A percentile compares a stretch with the other conserved stretches of the same genome.
Conservation (phyloP, 2,113 vertebrate species). For the Electrona antarctica region DNA sequence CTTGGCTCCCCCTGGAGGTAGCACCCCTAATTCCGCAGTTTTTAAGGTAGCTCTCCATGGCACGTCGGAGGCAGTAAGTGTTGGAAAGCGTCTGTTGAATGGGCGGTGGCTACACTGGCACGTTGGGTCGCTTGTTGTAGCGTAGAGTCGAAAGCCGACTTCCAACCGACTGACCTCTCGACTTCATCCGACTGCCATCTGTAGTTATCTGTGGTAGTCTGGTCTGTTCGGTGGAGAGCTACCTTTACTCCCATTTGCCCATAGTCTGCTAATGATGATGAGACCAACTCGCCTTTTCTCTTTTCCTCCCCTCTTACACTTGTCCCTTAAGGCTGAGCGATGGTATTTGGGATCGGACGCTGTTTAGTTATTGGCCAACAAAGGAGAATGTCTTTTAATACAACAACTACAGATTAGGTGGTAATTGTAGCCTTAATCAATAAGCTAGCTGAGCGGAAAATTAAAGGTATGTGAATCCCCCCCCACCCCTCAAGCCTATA, state of each 20-base stretch:
- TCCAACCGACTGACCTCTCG: too few species aligned
- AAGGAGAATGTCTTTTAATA: slow-evolving; percentile 84
- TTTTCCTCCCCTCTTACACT: slow-evolving; percentile 30
- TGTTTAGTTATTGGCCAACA: slow-evolving; percentile 88
- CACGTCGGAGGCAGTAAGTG: too few species aligned
- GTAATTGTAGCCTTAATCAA: slow-evolving; percentile 85
- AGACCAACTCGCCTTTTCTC: slow-evolving; percentile 41
- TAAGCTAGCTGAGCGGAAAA: slow-evolving; percentile 82
- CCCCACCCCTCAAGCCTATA: slow-evolving; percentile 10
- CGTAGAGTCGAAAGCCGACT: too few species aligned
- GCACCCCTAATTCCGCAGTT: slow-evolving; percentile 70
- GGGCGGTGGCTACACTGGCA: too few species aligned
- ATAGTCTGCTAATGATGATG: slow-evolving; percentile 82
- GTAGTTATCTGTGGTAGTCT: too few species aligned
- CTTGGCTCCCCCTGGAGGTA: slow-evolving; percentile 71
- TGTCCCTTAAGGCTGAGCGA: slow-evolving; percentile 79
- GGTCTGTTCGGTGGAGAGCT: too few species aligned
- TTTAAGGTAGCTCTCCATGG: too few species aligned
- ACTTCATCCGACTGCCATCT: too few species aligned
- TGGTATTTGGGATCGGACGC: slow-evolving; percentile 78
- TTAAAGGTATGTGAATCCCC: slow-evolving; percentile 76
- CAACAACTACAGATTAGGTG: slow-evolving; percentile 81
- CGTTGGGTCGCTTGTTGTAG: too few species aligned
- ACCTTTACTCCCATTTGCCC: slow-evolving; percentile 65
- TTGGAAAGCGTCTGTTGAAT: too few species aligned